phyloP scores from a whole-genome alignment of 2,888 invertebrate genomes.

The Beris morrisii region DNA sequence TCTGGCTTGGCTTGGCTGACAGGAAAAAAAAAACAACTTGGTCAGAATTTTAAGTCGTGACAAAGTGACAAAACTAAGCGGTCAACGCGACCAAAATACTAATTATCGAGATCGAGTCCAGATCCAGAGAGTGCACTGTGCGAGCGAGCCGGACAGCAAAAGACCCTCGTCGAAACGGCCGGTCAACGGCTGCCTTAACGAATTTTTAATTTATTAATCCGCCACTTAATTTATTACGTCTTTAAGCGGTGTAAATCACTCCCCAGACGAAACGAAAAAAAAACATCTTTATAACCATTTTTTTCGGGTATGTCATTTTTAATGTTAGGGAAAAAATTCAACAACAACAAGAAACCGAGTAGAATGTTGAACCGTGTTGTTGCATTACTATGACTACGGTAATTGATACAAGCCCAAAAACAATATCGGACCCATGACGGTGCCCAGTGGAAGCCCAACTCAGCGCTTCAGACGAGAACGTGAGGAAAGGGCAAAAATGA shows the following conservation, averaged over 20 bases:
- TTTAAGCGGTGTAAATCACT: slow-evolving; percentile 23
- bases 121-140: neutral
- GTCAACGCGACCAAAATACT: slow-evolving; percentile 16
- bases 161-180: neutral
- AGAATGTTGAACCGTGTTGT: no score
- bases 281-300: slow-evolving; percentile 8
- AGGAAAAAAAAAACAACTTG: neutral
- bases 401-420: no score
- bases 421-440: no score
- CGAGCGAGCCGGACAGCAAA: neutral
- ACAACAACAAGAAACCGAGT: neutral
- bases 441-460: no score
- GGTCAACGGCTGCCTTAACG: slow-evolving; percentile 17
- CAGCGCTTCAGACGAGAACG: no score
- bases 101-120: slow-evolving; percentile 8
- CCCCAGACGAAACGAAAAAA: neutral
- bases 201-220: slow-evolving; percentile 26
- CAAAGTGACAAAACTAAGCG: slow-evolving; percentile 17
- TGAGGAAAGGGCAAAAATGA: no score
- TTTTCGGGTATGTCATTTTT: slow-evolving; percentile 2
- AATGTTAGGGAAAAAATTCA: neutral
- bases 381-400: no score
- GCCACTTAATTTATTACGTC: slow-evolving; percentile 19
- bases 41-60: slow-evolving; percentile 9
- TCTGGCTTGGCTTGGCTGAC: no score